These are phyloP conservation scores for Casuarius casuarius DNA, from an alignment of 2,113 vertebrate genomes.

Conservation along the genomic window DNA sequence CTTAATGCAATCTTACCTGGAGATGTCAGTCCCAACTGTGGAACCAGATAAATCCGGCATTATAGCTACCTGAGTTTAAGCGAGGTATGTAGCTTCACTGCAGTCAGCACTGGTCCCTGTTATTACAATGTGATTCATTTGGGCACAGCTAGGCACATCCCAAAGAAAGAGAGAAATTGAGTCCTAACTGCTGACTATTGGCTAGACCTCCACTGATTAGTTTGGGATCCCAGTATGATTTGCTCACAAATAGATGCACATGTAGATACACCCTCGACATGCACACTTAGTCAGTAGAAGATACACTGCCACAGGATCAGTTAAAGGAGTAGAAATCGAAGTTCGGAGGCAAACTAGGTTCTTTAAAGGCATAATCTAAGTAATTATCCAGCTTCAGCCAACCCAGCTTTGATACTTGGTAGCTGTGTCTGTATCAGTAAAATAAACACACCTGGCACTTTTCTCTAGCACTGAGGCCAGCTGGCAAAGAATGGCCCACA, in stretches of 20 bases:
- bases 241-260: fast-evolving
- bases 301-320: background rate
- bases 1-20: background rate
- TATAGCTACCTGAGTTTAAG: background rate
- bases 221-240: background rate
- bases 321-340: background rate
- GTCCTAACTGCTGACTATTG: background rate
- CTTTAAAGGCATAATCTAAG: background rate
- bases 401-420: background rate
- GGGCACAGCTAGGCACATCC: background rate
- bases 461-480: background rate
- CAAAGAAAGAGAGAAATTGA: background rate
- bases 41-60: background rate
- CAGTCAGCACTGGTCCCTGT: background rate
- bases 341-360: background rate
- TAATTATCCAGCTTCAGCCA: background rate
- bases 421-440: background rate
- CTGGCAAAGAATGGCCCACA: background rate
- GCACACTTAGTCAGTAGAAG: background rate
- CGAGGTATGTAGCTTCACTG: background rate
- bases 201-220: background rate
- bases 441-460: slow-evolving; percentile 3
- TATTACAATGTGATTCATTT: background rate
- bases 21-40: background rate
- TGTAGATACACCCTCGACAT: background rate